Base-by-base conservation (phyloP, 2,888 invertebrate species). In the Polyommatus iphigenia region DNA sequence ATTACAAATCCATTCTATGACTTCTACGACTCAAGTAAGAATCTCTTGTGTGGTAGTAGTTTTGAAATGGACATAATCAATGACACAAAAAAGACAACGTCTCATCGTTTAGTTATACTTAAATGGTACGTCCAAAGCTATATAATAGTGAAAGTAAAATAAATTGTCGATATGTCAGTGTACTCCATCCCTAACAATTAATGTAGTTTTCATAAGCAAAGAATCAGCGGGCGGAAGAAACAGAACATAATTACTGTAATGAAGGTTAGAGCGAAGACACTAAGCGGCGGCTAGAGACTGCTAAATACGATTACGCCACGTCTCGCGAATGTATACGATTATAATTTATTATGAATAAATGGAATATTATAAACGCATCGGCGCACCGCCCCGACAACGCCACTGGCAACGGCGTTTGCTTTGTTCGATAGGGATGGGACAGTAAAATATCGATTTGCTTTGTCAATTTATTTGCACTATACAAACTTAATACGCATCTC, bases 261-360 rank as follows among this genome's bases (percentile, higher is more conserved):
- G 77, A 79, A 78, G 71, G 78, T 78, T 71, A 78, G 46, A 78
- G 76, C 80, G 79, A 78, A 78, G 79, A 73, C 71, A 79, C 77
- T 80, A 77, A 80, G 76, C 80, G 79, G 79, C 78, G 79, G 76
- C 79, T 78, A 76, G 77, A 79, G 80, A 78, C 76, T 76, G 79
- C 80, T 83, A 86, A 89, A 90, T 85, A 82, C 86, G 87, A 88
- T 90, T 88, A 88, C 88, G 84, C 84, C 71, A 77, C 84, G 85
- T 88, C 87, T 85, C 82, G 83, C 83, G 83, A 85, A 85, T 85
- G 84, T 88, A 87, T 86, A 86, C 89, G 92, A 94, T 94, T 93
- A 94, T 93, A 93, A 93, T 93, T 93, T 93, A 94, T 94, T 92
- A 93, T 92, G 94, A 94, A 94, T 93, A 93, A 94, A 94, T 94